Percentiles rank a stretch among this genome's conserved stretches.
Evolutionary conservation across 2,797 vertebrate species (phyloP).

Genomic region (Staurois parvus): DNA sequence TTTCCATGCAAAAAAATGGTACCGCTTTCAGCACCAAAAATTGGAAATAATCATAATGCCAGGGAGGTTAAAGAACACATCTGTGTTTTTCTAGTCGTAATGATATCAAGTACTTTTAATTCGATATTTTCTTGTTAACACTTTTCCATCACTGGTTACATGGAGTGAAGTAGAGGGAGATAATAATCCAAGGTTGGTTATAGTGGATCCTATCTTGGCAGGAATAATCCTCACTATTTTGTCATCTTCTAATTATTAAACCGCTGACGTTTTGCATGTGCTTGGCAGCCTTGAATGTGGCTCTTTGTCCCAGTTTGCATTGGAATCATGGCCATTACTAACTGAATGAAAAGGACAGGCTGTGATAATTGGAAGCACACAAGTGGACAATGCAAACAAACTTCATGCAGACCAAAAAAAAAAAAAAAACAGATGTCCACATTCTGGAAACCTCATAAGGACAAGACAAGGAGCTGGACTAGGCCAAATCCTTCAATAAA

Average conservation of each 20-base stretch:
- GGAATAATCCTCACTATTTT: background rate
- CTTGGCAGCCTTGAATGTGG: background rate
- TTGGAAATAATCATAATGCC: no score
- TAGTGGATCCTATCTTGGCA: background rate
- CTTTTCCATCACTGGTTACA: background rate
- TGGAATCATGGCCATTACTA: background rate
- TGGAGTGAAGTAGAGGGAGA: background rate
- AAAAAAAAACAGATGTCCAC: background rate
- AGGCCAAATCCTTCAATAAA: background rate
- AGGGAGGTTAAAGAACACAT: no score
- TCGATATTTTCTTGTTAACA: no score
- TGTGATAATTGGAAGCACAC: background rate
- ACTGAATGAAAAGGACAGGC: background rate
- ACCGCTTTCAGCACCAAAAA: no score
- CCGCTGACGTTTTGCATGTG: background rate
- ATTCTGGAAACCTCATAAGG: background rate
- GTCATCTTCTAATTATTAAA: slow-evolving; percentile 20
- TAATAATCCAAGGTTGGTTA: background rate
- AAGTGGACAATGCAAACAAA: background rate
- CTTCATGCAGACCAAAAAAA: background rate
- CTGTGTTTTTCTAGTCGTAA: no score
- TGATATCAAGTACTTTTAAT: no score
- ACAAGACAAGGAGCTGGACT: background rate
- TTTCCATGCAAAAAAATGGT: no score
- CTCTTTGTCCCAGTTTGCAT: background rate